Evolutionary conservation across 2,797 vertebrate genomes (phyloP).

Genomic region (Brachyalestes nurse): DNA sequence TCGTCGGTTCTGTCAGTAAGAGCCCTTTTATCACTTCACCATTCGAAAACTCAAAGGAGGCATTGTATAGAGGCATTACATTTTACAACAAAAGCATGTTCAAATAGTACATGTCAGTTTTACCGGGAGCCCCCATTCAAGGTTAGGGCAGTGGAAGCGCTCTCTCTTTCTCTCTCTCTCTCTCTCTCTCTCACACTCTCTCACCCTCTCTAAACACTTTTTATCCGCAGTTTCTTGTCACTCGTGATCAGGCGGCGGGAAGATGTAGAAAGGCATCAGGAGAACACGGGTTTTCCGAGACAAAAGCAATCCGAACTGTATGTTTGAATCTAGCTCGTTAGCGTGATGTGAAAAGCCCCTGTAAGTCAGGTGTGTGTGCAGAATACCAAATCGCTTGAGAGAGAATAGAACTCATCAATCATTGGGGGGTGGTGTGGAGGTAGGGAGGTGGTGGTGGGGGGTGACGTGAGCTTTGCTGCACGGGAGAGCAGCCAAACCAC

Average conservation of each 20-base stretch:
- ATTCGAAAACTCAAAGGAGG: slow-evolving; percentile 65
- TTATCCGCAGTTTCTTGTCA: slow-evolving; percentile 48
- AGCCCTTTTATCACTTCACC: slow-evolving; percentile 68
- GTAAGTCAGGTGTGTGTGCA: slow-evolving; percentile 56
- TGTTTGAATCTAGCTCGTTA: slow-evolving; percentile 63
- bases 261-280: slow-evolving; percentile 38
- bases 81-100: slow-evolving; percentile 67
- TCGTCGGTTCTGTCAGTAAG: slow-evolving; percentile 73
- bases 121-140: slow-evolving; percentile 44
- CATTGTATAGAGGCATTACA: slow-evolving; percentile 66
- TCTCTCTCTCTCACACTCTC: slow-evolving; percentile 14
- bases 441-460: background rate
- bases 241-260: slow-evolving; percentile 34
- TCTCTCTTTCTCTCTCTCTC: slow-evolving; percentile 13
- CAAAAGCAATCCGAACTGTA: slow-evolving; percentile 59
- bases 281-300: slow-evolving; percentile 53
- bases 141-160: slow-evolving; percentile 38
- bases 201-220: slow-evolving; percentile 47
- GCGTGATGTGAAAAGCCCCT: slow-evolving; percentile 55
- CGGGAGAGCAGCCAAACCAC: slow-evolving; percentile 63
- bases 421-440: slow-evolving; percentile 20
- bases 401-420: slow-evolving; percentile 74
- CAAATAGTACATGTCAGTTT: slow-evolving; percentile 60
- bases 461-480: slow-evolving; percentile 62
- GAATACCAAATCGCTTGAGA: slow-evolving; percentile 61